These are phyloP conservation scores for Monoplex corrugatus DNA, from an alignment of 2,888 invertebrate species.

Conservation along the genomic window DNA sequence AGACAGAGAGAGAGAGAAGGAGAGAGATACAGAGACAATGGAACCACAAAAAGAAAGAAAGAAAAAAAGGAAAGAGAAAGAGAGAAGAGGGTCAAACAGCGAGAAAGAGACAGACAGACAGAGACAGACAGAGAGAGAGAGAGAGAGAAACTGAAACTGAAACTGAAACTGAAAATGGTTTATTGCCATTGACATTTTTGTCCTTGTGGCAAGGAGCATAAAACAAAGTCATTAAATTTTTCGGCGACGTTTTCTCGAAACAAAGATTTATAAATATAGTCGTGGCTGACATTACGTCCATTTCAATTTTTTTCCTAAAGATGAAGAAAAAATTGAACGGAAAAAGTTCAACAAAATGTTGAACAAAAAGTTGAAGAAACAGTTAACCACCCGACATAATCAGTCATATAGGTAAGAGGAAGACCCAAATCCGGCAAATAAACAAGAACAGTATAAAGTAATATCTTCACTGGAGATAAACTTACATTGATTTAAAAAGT, in stretches of 20 bases:
- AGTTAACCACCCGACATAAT: no score
- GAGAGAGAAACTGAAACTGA: slow-evolving; percentile 10
- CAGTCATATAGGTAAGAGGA: no score
- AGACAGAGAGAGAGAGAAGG: background rate
- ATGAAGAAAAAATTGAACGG: background rate
- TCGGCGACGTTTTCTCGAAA: no score
- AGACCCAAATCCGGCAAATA: no score
- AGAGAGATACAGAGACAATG: background rate
- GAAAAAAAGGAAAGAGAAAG: background rate
- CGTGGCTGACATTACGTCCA: background rate
- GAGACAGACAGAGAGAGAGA: slow-evolving; percentile 10
- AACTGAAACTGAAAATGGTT: background rate
- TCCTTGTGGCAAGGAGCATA: background rate
- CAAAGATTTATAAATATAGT: no score
- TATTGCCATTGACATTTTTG: no score
- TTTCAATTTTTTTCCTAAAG: background rate
- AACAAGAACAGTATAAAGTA: no score
- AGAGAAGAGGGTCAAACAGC: background rate
- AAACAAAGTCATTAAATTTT: no score
- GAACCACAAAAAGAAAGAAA: background rate
- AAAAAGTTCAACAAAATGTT: no score
- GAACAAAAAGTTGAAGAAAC: no score
- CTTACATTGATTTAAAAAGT: no score
- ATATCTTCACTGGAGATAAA: no score
- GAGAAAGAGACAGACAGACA: background rate